Evolutionary conservation across 1,140 invertebrate genomes (phyloP), one percentile per base, ranked within the genome.

Genomic region (Macrotrachela quadricornifera): DNA sequence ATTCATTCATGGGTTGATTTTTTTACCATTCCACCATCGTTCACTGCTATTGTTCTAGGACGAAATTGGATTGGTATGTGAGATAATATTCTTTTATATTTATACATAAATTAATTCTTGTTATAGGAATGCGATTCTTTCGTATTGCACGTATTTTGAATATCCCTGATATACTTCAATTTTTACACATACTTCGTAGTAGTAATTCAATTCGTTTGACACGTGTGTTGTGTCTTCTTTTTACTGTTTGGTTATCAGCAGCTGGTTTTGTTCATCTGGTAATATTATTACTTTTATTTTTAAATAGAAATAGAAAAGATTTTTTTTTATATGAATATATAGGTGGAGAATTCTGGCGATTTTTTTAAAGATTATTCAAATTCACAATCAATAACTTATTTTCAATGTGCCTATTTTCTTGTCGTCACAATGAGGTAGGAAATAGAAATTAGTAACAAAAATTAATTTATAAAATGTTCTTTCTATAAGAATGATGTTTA

Each of bases 1-100:
- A 83, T 97, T 78, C 97, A 96, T 77, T 95, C 88, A 70, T 94
- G 97, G 78, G 92, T 99, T 78, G 94, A 99, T 77, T 97, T 96
- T 76, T 97, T 95, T 79, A 99, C 94, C 76, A 99, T 99, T 80
- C 92, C 94, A 76, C 94, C 92, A 76, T 96, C 91, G 74, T 99
- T 99, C 79, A 90, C 97, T 71, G 94, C 94, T 71, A 97, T 99
- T 77, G 97, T 97, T 77, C 79, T 99, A 74, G 86, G 96, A 79
- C 81, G 94, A 74, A 96, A 91, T 72, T 99, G 92, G 92, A 90
- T 99, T 74, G 92, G 87, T 85, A 74, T 80, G 80, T 4, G 10
- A 42, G 39, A 46, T 12, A n/a, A n/a, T n/a, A n/a, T n/a, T n/a
- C n/a, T n/a, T n/a, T n/a, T n/a, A n/a, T n/a, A n/a, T n/a, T n/a